Evolutionary conservation across 2,113 vertebrate species (phyloP).

Genomic region (Lota lota): DNA sequence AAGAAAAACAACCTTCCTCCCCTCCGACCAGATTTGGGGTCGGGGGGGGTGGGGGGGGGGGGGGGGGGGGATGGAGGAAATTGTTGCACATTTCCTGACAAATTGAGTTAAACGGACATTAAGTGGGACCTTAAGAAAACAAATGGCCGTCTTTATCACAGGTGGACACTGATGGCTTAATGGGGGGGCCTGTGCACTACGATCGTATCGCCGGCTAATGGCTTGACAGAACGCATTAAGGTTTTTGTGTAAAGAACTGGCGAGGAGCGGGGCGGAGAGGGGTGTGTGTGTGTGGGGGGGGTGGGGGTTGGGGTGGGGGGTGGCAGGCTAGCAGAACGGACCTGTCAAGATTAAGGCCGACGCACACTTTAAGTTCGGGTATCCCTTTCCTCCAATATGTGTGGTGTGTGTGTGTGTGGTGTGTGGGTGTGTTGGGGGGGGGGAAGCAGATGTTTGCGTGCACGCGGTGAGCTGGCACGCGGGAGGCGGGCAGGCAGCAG

Average conservation of each 20-base stretch:
- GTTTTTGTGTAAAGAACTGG: slow-evolving; percentile 94
- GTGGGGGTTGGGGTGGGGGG: too few species aligned
- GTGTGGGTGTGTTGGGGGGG: too few species aligned
- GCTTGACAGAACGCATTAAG: slow-evolving; percentile 99
- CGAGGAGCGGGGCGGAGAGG: slow-evolving; percentile 75
- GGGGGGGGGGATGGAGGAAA: slow-evolving; percentile 79
- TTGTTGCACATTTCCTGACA: slow-evolving; percentile 99
- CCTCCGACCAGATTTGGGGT: slow-evolving; percentile 93
- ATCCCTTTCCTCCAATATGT: slow-evolving; percentile 74
- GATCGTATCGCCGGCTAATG: slow-evolving; percentile 98
- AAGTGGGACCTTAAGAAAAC: slow-evolving; percentile 99
- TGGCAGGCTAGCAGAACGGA: slow-evolving; percentile 52
- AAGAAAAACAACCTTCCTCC: background rate
- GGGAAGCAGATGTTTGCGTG: too few species aligned
- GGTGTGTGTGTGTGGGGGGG: too few species aligned
- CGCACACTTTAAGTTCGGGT: slow-evolving; percentile 58
- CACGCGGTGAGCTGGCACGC: slow-evolving; percentile 44
- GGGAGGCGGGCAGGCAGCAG: slow-evolving; percentile 67
- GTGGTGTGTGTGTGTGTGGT: too few species aligned
- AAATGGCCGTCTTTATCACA: slow-evolving; percentile 99
- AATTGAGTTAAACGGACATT: slow-evolving; percentile 99
- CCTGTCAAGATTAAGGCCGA: slow-evolving; percentile 95
- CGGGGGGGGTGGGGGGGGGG: slow-evolving; percentile 36
- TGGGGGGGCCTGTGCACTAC: slow-evolving; percentile 85
- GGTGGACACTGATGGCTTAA: slow-evolving; percentile 99